Conservation (phyloP, 1,140 invertebrate species). For the Ericerus pela region DNA sequence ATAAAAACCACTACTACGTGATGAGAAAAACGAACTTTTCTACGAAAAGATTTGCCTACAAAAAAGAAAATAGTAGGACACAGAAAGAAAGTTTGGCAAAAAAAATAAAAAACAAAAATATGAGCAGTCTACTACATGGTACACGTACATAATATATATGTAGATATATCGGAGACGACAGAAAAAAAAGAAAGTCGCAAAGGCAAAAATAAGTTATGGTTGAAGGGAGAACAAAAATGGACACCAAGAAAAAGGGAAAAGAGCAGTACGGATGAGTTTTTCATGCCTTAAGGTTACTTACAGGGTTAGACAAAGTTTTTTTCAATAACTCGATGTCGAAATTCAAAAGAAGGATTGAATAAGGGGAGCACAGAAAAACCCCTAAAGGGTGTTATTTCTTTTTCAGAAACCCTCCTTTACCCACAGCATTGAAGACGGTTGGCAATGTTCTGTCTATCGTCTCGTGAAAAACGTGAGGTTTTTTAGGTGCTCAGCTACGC, state of each 20-base stretch:
- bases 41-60: too few species aligned
- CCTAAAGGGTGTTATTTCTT: constrained; percentile 6
- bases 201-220: constrained; percentile 1
- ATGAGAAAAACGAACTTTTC: too few species aligned
- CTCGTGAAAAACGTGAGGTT: constrained; percentile 8
- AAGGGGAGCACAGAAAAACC: too few species aligned
- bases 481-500: background rate
- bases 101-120: too few species aligned
- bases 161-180: too few species aligned
- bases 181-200: constrained; percentile 5
- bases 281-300: constrained; percentile 9
- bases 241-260: too few species aligned
- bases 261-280: background rate
- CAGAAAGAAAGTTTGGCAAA: too few species aligned
- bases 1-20: too few species aligned
- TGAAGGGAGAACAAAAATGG: constrained; percentile 2
- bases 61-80: too few species aligned
- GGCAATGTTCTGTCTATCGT: too few species aligned
- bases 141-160: too few species aligned
- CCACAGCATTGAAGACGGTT: background rate
- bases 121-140: too few species aligned
- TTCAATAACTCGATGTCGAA: constrained; percentile 9
- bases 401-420: background rate
- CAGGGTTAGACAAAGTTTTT: constrained; percentile 10
- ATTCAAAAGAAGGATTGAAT: constrained; percentile 10